Evolutionary conservation across 2,888 invertebrate species (phyloP).

Genomic region (Prenolepis imparis): DNA sequence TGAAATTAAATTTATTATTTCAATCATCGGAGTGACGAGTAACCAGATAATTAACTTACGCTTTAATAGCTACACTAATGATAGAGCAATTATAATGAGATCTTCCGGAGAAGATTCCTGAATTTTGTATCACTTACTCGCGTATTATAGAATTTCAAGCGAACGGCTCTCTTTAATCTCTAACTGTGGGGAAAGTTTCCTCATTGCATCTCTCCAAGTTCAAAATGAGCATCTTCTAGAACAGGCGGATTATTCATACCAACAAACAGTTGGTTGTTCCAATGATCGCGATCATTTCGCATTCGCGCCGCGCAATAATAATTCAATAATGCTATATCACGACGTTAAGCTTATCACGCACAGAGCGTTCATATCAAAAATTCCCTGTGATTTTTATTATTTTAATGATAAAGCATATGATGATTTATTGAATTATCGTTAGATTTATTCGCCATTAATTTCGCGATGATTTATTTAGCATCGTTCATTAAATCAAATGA

Average conservation of each 20-base stretch:
- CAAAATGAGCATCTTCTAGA: conserved; percentile 45
- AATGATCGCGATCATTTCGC: conserved; percentile 55
- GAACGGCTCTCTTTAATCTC: background rate
- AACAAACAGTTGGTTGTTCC: conserved; percentile 49
- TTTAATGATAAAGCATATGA: background rate
- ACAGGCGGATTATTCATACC: conserved; percentile 64
- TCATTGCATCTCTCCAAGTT: background rate
- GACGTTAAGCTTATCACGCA: conserved; percentile 57
- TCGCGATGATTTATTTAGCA: background rate
- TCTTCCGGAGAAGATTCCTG: background rate
- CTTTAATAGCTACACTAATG: conserved; percentile 39
- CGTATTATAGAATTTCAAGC: conserved; percentile 8
- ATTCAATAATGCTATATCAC: conserved; percentile 63
- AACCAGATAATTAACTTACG: conserved; percentile 43
- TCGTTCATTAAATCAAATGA: background rate
- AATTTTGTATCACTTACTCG: background rate
- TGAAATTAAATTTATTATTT: conserved; percentile 27
- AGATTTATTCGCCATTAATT: background rate
- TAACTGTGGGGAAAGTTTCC: background rate
- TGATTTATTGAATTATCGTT: conserved; percentile 9
- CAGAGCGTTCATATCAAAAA: background rate
- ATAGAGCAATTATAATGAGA: conserved; percentile 35
- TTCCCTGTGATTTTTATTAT: conserved; percentile 1
- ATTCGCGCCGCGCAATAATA: conserved; percentile 44
- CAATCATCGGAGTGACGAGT: background rate